Evolutionary conservation across 2,113 vertebrate species (phyloP).

Genomic region (Eira barbara): DNA sequence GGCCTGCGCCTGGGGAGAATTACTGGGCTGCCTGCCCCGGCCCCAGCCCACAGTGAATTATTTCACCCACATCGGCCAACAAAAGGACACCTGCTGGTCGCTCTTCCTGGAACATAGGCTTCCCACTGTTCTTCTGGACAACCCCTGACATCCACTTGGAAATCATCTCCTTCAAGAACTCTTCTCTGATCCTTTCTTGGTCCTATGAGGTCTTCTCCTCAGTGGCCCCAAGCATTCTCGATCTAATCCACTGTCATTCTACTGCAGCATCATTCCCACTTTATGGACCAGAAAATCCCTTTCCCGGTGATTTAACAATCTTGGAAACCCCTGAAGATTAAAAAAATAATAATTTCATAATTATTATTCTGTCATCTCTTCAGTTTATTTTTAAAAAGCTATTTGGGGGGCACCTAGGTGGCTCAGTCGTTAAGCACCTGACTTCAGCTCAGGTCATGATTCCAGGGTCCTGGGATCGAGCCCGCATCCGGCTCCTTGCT

Average conservation of each 20-base stretch:
- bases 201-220: neutral
- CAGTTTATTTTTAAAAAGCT: neutral
- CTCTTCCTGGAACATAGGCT: neutral
- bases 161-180: neutral
- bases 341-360: neutral
- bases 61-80: neutral
- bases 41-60: neutral
- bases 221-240: neutral
- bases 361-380: neutral
- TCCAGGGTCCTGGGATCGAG: no score
- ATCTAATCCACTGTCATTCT: neutral
- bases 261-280: neutral
- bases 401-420: neutral
- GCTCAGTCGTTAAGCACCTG: no score
- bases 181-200: neutral
- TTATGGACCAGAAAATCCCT: neutral
- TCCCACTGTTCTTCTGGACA: neutral
- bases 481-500: no score
- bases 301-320: neutral
- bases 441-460: no score
- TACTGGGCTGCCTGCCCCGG: neutral
- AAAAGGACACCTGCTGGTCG: neutral
- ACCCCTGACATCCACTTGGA: neutral
- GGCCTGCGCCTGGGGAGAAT: neutral
- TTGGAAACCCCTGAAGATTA: neutral